Conservation (phyloP, 2,113 vertebrate genomes). For the Dermatemys mawii region DNA sequence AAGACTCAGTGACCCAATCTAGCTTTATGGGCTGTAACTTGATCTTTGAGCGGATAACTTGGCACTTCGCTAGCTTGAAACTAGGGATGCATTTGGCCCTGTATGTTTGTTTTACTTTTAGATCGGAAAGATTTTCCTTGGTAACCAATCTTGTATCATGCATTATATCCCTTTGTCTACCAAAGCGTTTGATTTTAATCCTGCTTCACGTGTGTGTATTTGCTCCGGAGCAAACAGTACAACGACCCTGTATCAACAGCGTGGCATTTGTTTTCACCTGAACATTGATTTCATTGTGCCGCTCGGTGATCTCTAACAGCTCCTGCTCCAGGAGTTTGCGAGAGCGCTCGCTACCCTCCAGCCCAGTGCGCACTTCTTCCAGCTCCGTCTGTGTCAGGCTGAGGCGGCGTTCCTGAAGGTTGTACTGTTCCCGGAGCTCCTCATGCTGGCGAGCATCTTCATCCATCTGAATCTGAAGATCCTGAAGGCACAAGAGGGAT, state of each 20-base stretch:
- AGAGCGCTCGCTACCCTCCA: conserved; percentile 75
- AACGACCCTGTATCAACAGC: not conserved
- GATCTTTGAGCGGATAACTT: not conserved
- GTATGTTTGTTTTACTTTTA: not conserved
- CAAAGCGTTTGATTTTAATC: not conserved
- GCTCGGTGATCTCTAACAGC: conserved; percentile 72
- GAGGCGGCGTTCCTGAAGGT: conserved; percentile 76
- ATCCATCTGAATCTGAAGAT: conserved; percentile 77
- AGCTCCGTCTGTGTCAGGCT: conserved; percentile 71
- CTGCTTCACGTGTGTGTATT: conserved; percentile 28
- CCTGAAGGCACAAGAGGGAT: conserved; percentile 55
- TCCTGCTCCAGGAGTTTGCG: conserved; percentile 77
- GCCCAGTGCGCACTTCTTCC: conserved; percentile 68
- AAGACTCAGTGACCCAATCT: not conserved
- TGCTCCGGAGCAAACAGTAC: not conserved
- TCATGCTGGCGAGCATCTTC: conserved; percentile 73
- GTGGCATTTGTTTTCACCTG: conserved; percentile 19
- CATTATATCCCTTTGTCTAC: not conserved
- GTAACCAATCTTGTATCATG: not conserved
- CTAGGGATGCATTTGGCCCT: not conserved
- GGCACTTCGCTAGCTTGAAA: not conserved
- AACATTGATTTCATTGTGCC: conserved; percentile 71
- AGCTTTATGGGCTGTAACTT: not conserved
- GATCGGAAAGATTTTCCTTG: not conserved
- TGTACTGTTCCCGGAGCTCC: conserved; percentile 79